phyloP scores from a whole-genome alignment of 2,113 vertebrate species.

The Gopherus flavomarginatus region DNA sequence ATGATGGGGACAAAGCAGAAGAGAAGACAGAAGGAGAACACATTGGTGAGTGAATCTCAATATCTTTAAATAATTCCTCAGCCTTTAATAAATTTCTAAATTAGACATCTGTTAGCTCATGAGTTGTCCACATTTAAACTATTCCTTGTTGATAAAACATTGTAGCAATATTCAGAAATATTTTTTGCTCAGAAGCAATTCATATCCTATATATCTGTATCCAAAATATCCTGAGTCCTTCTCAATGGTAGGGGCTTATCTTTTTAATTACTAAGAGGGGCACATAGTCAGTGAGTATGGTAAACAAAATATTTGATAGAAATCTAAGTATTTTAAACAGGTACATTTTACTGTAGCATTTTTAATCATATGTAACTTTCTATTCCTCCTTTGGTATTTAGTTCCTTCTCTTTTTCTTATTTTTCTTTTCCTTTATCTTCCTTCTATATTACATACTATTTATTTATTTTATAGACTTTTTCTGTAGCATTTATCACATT shows the following conservation, averaged over 20 bases:
- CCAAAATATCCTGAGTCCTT: neutral
- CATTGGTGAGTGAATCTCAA: neutral
- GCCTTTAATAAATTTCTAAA: neutral
- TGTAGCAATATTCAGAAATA: neutral
- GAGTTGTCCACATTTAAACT: neutral
- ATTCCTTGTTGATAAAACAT: neutral
- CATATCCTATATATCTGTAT: neutral
- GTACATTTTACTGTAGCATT: neutral
- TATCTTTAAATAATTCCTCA: neutral
- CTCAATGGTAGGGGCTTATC: neutral
- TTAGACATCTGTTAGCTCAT: neutral
- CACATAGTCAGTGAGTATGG: neutral
- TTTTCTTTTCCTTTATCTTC: neutral
- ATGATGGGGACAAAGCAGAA: neutral
- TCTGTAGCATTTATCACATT: neutral
- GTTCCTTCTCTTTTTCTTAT: neutral
- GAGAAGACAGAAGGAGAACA: neutral
- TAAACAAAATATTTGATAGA: neutral
- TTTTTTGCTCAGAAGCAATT: constrained; percentile 3
- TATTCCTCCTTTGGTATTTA: neutral
- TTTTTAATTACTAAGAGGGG: neutral
- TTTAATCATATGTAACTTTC: neutral
- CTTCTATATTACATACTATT: neutral
- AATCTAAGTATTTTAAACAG: neutral
- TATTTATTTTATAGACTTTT: neutral